These are phyloP conservation scores for Cheilosia impressa DNA, from an alignment of 2,888 invertebrate species.

Conservation along the genomic window DNA sequence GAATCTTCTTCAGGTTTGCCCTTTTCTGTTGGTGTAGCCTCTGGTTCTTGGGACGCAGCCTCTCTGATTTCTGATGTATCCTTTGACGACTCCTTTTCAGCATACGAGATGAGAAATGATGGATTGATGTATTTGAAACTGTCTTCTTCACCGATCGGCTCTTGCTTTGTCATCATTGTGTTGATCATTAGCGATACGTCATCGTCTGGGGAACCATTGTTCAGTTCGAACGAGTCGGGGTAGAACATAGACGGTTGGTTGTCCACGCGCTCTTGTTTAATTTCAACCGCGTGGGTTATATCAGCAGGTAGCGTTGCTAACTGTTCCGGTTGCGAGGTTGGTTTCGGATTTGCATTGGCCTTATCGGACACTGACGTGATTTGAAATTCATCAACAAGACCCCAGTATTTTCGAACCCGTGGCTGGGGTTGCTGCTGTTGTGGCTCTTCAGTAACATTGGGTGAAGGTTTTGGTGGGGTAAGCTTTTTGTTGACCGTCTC, in stretches of 20 bases:
- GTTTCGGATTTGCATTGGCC: neutral
- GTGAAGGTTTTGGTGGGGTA: no score
- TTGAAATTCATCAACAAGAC: slow-evolving; percentile 56
- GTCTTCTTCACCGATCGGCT: neutral
- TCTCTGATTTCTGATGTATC: neutral
- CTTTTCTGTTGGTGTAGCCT: neutral
- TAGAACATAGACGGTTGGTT: slow-evolving; percentile 45
- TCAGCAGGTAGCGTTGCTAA: neutral
- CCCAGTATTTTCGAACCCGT: slow-evolving; percentile 61
- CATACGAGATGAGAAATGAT: slow-evolving; percentile 17
- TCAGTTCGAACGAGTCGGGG: slow-evolving; percentile 56
- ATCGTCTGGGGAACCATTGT: neutral
- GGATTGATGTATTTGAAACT: slow-evolving; percentile 39
- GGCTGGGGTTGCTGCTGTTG: neutral
- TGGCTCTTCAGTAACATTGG: neutral
- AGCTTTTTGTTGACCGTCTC: no score
- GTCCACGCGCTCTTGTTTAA: slow-evolving; percentile 24
- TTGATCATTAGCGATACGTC: slow-evolving; percentile 45
- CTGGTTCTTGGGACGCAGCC: neutral
- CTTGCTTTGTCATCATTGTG: slow-evolving; percentile 17
- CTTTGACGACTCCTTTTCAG: neutral
- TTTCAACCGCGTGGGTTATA: neutral
- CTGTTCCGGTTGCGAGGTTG: neutral
- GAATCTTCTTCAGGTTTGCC: neutral
- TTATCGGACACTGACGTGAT: slow-evolving; percentile 7